These are phyloP conservation scores for Harpagoxenus sublaevis DNA, from an alignment of 2,888 invertebrate genomes.

Conservation along the genomic window DNA sequence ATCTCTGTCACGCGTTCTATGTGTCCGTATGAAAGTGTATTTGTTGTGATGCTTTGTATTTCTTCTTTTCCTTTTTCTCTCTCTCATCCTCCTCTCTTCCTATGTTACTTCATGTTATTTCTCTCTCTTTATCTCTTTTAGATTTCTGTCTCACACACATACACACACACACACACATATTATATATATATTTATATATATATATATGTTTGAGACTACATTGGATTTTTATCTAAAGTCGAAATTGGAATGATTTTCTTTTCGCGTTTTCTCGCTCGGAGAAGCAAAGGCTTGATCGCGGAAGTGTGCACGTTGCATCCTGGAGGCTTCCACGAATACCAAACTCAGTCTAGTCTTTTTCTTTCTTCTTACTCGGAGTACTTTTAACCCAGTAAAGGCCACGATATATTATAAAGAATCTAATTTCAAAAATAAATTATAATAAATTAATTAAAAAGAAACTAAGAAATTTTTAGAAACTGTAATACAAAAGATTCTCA, in stretches of 20 bases:
- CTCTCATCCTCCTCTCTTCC: background rate
- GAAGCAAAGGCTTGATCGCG: conserved; percentile 18
- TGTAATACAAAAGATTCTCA: background rate
- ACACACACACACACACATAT: background rate
- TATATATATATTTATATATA: background rate
- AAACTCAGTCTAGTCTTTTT: conserved; percentile 67
- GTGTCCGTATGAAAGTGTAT: conserved; percentile 59
- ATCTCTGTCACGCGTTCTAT: conserved; percentile 52
- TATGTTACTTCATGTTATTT: background rate
- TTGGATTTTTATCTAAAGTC: conserved; percentile 21
- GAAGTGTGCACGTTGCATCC: conserved; percentile 44
- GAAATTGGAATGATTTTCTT: conserved; percentile 53
- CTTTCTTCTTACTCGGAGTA: conserved; percentile 33
- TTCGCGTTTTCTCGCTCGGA: conserved; percentile 45
- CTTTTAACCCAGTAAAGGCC: conserved; percentile 44
- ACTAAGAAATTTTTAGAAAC: background rate
- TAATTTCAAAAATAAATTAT: conserved; percentile 12
- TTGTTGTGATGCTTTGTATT: conserved; percentile 73
- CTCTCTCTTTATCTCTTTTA: conserved; percentile 14
- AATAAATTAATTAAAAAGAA: background rate
- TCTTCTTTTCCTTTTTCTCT: conserved; percentile 50
- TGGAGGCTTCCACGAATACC: conserved; percentile 69
- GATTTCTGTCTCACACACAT: background rate
- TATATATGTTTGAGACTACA: background rate
- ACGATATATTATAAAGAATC: conserved; percentile 8